These are phyloP conservation scores for Eudemis profundana DNA, from an alignment of 2,888 invertebrate species.

Conservation along the genomic window DNA sequence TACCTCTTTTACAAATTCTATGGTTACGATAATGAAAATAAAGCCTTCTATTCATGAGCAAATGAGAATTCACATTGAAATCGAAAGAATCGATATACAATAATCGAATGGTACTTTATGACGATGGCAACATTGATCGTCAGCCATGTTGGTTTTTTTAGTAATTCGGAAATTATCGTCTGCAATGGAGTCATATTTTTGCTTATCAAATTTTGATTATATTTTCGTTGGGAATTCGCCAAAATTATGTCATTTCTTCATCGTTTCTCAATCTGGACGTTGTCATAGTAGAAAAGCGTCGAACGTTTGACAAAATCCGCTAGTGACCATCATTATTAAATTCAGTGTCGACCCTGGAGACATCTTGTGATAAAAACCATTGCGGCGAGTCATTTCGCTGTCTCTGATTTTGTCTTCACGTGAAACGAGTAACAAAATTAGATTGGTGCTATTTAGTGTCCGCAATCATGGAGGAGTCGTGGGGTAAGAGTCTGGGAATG, in stretches of 20 bases:
- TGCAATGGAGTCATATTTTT: slow-evolving; percentile 85
- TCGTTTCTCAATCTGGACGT: slow-evolving; percentile 76
- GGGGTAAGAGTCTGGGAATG: slow-evolving; percentile 84
- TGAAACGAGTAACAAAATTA: slow-evolving; percentile 75
- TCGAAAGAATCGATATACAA: slow-evolving; percentile 10
- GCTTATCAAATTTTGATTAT: slow-evolving; percentile 79
- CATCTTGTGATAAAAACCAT: slow-evolving; percentile 83
- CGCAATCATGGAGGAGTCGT: slow-evolving; percentile 88
- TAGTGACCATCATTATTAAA: slow-evolving; percentile 73
- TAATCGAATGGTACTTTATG: slow-evolving; percentile 14
- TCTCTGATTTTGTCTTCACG: slow-evolving; percentile 76
- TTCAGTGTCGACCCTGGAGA: slow-evolving; percentile 81
- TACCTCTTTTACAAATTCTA: too few species aligned
- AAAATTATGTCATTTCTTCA: slow-evolving; percentile 83
- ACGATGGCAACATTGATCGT: slow-evolving; percentile 55
- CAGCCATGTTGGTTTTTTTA: slow-evolving; percentile 77
- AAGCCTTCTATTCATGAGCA: too few species aligned
- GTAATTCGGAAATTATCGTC: slow-evolving; percentile 80
- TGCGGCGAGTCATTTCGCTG: slow-evolving; percentile 70
- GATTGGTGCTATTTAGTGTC: slow-evolving; percentile 72
- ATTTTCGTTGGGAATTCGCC: slow-evolving; percentile 79
- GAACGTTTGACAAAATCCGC: slow-evolving; percentile 82
- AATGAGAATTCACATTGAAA: too few species aligned
- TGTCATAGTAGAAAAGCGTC: slow-evolving; percentile 80
- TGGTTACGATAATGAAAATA: too few species aligned